Evolutionary conservation across 2,113 vertebrate species (phyloP).

Genomic region (Sinocyclocheilus maitianheensis): DNA sequence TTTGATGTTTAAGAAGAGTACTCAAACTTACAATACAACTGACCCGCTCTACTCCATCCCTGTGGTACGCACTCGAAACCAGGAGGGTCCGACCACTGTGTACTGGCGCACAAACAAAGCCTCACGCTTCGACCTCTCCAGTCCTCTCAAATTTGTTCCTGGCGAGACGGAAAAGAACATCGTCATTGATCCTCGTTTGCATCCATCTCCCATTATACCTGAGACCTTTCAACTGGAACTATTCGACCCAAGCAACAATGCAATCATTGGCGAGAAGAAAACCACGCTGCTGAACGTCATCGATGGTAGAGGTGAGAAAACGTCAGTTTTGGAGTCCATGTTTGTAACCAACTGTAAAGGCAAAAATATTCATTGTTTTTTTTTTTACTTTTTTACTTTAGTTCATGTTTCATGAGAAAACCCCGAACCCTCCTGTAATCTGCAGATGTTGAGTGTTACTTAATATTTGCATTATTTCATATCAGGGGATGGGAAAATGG

Average conservation of each 20-base stretch:
- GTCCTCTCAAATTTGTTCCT: conserved; percentile 68
- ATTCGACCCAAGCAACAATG: conserved; percentile 71
- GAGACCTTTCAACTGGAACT: conserved; percentile 76
- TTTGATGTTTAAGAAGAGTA: conserved; percentile 74
- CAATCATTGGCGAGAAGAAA: conserved; percentile 70
- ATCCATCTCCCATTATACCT: conserved; percentile 58
- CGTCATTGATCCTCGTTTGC: conserved; percentile 62
- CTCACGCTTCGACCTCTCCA: conserved; percentile 66
- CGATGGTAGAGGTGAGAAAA: conserved; percentile 60
- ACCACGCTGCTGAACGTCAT: conserved; percentile 69
- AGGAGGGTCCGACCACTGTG: conserved; percentile 64
- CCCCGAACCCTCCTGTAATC: background rate
- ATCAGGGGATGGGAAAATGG: conserved; percentile 3
- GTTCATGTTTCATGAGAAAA: background rate
- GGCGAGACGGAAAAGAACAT: conserved; percentile 75
- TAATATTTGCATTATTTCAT: background rate
- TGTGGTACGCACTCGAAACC: conserved; percentile 70
- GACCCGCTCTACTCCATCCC: conserved; percentile 72
- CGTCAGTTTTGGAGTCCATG: background rate
- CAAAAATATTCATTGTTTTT: background rate
- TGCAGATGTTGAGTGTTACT: background rate
- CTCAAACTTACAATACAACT: conserved; percentile 68
- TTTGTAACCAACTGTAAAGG: background rate
- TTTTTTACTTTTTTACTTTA: background rate
- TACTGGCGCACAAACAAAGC: conserved; percentile 75